Evolutionary conservation across 1,140 invertebrate species (phyloP).

Genomic region (Elysia chlorotica): DNA sequence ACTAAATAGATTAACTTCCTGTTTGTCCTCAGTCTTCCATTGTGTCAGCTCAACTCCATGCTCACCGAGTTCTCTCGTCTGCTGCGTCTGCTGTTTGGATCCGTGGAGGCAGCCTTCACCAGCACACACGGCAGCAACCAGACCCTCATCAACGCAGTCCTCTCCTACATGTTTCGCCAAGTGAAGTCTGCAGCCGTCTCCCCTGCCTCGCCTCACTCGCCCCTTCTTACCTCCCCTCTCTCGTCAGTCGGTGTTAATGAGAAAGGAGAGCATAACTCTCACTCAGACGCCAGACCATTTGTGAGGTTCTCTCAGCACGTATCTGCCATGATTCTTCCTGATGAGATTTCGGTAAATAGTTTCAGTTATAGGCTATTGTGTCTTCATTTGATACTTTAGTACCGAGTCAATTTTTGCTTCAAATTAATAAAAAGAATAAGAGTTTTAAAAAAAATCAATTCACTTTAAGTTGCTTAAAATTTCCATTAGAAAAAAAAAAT

Average conservation of each 20-base stretch:
- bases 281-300: neutral
- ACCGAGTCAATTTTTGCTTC: too few relatives aligned
- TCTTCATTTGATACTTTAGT: too few relatives aligned
- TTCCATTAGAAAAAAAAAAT: too few relatives aligned
- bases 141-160: conserved; percentile 18
- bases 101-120: conserved; percentile 31
- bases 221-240: neutral
- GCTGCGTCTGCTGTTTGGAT: conserved; percentile 35
- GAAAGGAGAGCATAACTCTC: too few relatives aligned
- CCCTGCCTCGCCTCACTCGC: neutral
- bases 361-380: too few relatives aligned
- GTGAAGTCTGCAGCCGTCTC: neutral
- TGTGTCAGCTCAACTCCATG: conserved; percentile 25
- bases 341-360: conserved; percentile 28
- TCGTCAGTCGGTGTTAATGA: neutral
- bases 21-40: conserved; percentile 21
- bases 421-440: too few relatives aligned
- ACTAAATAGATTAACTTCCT: too few relatives aligned
- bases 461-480: too few relatives aligned
- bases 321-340: conserved; percentile 9
- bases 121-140: conserved; percentile 6
- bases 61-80: conserved; percentile 29
- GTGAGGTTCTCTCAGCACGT: neutral
- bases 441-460: too few relatives aligned
- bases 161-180: conserved; percentile 18